A percentile compares a stretch with the other conserved stretches of the same genome.
Conservation (phyloP, 2,113 vertebrate genomes). For the Crotalus viridis region DNA sequence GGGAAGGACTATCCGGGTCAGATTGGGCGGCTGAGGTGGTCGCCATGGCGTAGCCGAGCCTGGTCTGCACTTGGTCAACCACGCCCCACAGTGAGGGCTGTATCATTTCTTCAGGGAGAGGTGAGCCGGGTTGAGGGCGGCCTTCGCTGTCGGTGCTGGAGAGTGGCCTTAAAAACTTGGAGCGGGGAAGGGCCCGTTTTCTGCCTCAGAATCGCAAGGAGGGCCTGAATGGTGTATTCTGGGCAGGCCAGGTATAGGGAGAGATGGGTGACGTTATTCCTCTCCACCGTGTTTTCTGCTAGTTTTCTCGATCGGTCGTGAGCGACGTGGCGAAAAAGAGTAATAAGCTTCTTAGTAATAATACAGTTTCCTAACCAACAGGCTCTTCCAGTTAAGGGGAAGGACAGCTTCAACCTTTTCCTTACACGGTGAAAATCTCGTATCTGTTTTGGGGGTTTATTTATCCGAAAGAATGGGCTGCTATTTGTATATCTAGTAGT, state of each 20-base stretch:
- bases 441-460: not conserved
- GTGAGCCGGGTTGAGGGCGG: constrained; percentile 46
- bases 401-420: not conserved
- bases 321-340: not conserved
- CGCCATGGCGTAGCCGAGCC: constrained; percentile 50
- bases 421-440: not conserved
- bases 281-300: too few relatives aligned
- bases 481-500: not conserved
- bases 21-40: not conserved
- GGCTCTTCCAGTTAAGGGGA: not conserved
- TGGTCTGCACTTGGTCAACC: not conserved
- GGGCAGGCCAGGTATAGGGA: not conserved
- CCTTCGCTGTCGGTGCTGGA: too few relatives aligned
- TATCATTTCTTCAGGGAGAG: constrained; percentile 47
- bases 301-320: not conserved
- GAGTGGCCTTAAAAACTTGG: not conserved
- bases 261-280: not conserved
- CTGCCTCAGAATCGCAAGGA: not conserved
- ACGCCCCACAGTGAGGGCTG: constrained; percentile 5
- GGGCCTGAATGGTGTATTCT: not conserved
- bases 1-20: not conserved
- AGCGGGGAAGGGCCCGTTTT: not conserved
- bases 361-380: not conserved
- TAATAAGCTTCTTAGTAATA: not conserved
- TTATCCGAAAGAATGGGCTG: not conserved